Evolutionary conservation across 2,888 invertebrate genomes (phyloP), one percentile per base, ranked within the genome.

Genomic region (Merodon equestris): DNA sequence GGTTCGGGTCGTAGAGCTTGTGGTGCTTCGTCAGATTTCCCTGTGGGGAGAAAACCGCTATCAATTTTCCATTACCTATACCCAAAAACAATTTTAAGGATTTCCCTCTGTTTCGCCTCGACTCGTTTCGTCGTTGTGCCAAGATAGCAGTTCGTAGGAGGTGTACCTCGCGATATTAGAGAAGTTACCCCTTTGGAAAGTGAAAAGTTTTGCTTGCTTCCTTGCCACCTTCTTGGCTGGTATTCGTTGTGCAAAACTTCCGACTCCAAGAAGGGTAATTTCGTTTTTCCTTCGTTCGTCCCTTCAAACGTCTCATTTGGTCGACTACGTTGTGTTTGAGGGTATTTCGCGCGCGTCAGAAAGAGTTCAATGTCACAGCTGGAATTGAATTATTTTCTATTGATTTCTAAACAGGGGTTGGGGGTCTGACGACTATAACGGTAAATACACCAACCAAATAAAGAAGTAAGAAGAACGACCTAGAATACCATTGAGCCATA

Each of bases 301-400:
- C 27, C 27, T 27, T 27, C 27, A 2, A 27, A 27, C 27, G 27
- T 27, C 3, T 27, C 27, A 2, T 27, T 27, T 27, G 27, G 27
- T 27, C 2, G 27, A 42, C 34, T 17, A 50, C n/a, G 45, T 42
- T 19, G 27, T 42, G 13, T 38, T 34, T 53, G 45, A 14, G 54
- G 17, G 70, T 47, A 44, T 73, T 74, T 79, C 64, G 79, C 74
- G 76, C 71, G 74, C 74, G 74, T 74, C 74, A 74, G 63, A 74
- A 79, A 79, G 79, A 79, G 79, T 79, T 79, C 79, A 79, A 79
- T 79, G 79, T 79, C 79, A 79, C 79, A 79, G 79, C 79, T 79
- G 79, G 79, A 79, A 79, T 79, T 79, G 79, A 79, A 79, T 79
- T 79, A 79, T 79, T 70, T 74, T 68, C 74, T 74, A 79, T 79